A percentile compares a stretch with the other conserved stretches of the same genome.
Conservation (phyloP, 2,113 vertebrate species). For the Mustela nigripes region DNA sequence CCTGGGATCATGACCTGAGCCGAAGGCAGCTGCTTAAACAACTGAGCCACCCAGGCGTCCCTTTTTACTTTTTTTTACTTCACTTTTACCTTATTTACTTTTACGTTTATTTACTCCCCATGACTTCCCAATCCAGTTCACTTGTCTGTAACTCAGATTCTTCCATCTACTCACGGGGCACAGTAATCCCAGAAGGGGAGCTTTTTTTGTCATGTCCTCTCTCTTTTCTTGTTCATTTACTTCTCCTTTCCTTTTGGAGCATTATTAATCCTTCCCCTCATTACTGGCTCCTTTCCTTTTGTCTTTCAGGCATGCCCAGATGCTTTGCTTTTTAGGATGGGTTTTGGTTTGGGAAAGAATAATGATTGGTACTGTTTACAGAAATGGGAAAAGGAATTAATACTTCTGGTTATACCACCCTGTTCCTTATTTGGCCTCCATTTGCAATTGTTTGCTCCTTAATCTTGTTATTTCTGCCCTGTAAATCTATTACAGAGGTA, state of each 20-base stretch:
- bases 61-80: too few species aligned
- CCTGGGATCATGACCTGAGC: too few species aligned
- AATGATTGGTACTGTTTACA: not conserved
- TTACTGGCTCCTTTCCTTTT: not conserved
- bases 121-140: not conserved
- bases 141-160: not conserved
- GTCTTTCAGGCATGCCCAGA: not conserved
- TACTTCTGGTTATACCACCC: not conserved
- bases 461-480: not conserved
- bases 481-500: not conserved
- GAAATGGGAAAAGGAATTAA: not conserved
- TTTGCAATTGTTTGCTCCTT: not conserved
- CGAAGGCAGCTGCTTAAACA: too few species aligned
- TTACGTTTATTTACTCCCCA: not conserved
- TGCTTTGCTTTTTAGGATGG: not conserved
- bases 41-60: too few species aligned
- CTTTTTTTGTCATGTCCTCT: not conserved
- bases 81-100: too few species aligned
- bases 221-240: not conserved
- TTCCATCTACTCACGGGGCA: not conserved
- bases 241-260: not conserved
- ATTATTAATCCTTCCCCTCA: not conserved
- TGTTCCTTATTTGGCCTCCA: not conserved
- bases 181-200: not conserved
- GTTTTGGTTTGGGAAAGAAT: not conserved